phyloP scores from a whole-genome alignment of 1,140 invertebrate genomes.

The Lerema accius region DNA sequence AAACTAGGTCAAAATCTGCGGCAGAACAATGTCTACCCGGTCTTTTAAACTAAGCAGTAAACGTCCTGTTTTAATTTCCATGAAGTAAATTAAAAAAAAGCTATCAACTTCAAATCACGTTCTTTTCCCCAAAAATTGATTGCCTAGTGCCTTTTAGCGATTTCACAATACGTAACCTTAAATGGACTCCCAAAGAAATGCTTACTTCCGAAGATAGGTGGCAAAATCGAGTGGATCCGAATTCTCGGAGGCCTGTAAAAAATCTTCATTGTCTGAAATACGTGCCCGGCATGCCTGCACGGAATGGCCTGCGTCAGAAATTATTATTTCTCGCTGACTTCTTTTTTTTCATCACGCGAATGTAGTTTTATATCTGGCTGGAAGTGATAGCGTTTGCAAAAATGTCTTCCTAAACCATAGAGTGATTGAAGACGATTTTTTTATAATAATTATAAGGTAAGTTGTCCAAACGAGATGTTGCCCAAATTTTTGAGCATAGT shows the following conservation, averaged over 20 bases:
- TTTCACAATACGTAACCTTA: slow-evolving; percentile 29
- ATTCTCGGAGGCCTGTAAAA: slow-evolving; percentile 50
- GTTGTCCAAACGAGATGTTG: too few relatives aligned
- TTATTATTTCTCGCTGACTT: slow-evolving; percentile 53
- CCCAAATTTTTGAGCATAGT: too few relatives aligned
- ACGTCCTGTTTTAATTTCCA: not conserved
- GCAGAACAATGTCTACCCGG: too few relatives aligned
- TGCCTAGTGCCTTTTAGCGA: slow-evolving; percentile 3
- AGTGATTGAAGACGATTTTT: too few relatives aligned
- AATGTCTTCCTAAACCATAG: too few relatives aligned
- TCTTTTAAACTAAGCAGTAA: too few relatives aligned
- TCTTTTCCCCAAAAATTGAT: slow-evolving; percentile 8
- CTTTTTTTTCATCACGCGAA: slow-evolving; percentile 8
- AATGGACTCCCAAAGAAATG: slow-evolving; percentile 41
- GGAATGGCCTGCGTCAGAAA: slow-evolving; percentile 50
- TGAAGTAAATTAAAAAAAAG: too few relatives aligned
- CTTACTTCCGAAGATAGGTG: slow-evolving; percentile 44
- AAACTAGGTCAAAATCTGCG: too few relatives aligned
- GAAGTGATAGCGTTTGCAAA: not conserved
- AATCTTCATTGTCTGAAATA: slow-evolving; percentile 63
- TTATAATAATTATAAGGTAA: too few relatives aligned
- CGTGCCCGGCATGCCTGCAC: slow-evolving; percentile 55
- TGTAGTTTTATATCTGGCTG: slow-evolving; percentile 5
- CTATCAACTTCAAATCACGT: not conserved
- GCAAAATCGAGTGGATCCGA: slow-evolving; percentile 44